phyloP scores from a whole-genome alignment of 2,113 vertebrate genomes.

The Ginglymostoma cirratum region DNA sequence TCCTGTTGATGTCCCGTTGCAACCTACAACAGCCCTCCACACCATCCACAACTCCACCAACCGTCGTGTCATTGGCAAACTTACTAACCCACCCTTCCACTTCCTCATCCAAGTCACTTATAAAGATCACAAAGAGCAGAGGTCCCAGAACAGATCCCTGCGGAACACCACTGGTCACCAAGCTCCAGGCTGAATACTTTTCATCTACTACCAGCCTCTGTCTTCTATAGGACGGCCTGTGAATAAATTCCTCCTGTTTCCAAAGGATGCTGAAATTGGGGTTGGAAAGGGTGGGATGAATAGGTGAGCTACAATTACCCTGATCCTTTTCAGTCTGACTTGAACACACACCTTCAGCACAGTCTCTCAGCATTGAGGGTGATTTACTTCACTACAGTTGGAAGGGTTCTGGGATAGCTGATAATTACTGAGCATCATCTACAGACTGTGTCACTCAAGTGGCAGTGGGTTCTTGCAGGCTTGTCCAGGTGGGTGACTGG shows the following conservation, averaged over 20 bases:
- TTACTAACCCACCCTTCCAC: too few species aligned
- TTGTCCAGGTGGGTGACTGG: not conserved
- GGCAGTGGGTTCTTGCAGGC: not conserved
- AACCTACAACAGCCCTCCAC: too few species aligned
- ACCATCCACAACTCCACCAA: too few species aligned
- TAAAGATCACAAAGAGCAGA: too few species aligned
- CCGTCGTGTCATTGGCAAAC: too few species aligned
- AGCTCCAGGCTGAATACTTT: too few species aligned
- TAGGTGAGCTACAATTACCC: not conserved
- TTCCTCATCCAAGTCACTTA: too few species aligned
- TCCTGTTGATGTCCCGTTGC: too few species aligned
- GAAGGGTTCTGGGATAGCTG: not conserved
- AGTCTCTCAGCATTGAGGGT: not conserved
- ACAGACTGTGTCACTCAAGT: not conserved
- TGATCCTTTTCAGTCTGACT: not conserved
- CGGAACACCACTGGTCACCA: too few species aligned
- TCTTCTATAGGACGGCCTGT: not conserved
- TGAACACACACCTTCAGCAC: not conserved
- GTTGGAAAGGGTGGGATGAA: not conserved
- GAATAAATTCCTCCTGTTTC: not conserved
- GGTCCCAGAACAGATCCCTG: too few species aligned
- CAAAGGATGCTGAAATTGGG: not conserved
- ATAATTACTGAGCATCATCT: not conserved
- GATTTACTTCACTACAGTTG: not conserved
- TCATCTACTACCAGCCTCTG: too few species aligned